Base-by-base conservation (phyloP, 2,113 vertebrate species). In the Cygnus buccinator region DNA sequence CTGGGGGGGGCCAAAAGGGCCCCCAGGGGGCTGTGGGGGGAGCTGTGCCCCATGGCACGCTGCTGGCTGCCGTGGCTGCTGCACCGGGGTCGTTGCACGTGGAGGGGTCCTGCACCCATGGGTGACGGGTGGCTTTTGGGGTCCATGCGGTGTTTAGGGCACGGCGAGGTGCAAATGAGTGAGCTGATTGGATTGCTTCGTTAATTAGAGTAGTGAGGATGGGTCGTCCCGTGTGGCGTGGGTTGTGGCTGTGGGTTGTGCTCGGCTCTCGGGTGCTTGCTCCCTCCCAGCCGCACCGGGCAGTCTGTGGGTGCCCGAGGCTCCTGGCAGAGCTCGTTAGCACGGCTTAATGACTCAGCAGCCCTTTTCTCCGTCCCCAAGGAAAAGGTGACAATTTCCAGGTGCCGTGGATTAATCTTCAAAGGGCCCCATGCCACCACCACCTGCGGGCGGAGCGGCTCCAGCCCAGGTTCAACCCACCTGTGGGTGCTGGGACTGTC, bases 301-400 rank as follows among this genome's bases (percentile, higher is more conserved):
- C 6, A 20, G 84, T 84, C 88, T 75, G 63, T 82, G 66, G 68
- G 71, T 93, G 95, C 86, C 59, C 0, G 0, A 68, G 76, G 81
- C 79, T 94, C n/a, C 6, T 89, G n/a, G 39, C 89, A 76, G 91
- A 68, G 84, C 74, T 89, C 48, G 52, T 93, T 88, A 95, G 10
- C 17, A 28, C 61, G 61, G n/a, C 66, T 93, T 91, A 84, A 76
- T 85, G 89, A 90, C 52, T 95, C 77, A 50, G 48, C 81, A 18
- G n/a, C 72, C 52, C 59, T 87, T 90, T 77, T 72, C 31, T 29
- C 31, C 58, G 85, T 87, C 76, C 4, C 2, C 39, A 19, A n/a
- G 68, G 86, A 55, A 28, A 3, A 41, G 37, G 57, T 22, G 0
- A 3, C 26, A 71, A 8, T 74, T 76, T 18, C 19, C 25, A 61